Evolutionary conservation across 2,888 invertebrate genomes (phyloP).

Genomic region (Drosophila helvetica): DNA sequence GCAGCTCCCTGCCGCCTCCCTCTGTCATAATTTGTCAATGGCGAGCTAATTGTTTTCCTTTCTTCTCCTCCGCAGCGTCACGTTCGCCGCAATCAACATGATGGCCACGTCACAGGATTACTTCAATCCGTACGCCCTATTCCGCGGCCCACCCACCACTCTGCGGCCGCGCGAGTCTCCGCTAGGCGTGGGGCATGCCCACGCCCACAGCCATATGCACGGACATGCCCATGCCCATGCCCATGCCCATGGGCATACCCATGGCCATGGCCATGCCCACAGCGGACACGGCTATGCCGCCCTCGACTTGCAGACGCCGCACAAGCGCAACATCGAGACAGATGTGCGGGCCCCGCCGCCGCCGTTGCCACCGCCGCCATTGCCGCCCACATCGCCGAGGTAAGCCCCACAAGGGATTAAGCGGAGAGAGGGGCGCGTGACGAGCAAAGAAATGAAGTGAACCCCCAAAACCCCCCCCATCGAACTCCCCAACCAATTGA

Average conservation of each 20-base stretch:
- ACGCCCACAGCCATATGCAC: slow-evolving; percentile 42
- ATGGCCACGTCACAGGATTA: slow-evolving; percentile 83
- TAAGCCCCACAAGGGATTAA: slow-evolving; percentile 66
- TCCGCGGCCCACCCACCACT: slow-evolving; percentile 82
- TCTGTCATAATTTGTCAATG: slow-evolving; percentile 47
- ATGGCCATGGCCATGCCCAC: slow-evolving; percentile 40
- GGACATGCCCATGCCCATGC: slow-evolving; percentile 66
- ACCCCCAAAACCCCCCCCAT: neutral
- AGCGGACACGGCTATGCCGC: slow-evolving; percentile 52
- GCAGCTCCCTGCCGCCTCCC: slow-evolving; percentile 4
- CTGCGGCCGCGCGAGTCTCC: slow-evolving; percentile 82
- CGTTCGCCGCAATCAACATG: slow-evolving; percentile 72
- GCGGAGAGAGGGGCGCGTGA: slow-evolving; percentile 45
- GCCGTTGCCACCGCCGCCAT: slow-evolving; percentile 77
- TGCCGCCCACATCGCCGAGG: slow-evolving; percentile 82
- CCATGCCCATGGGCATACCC: slow-evolving; percentile 42
- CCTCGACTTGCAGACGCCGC: slow-evolving; percentile 82
- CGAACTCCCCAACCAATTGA: slow-evolving; percentile 32
- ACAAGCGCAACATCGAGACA: slow-evolving; percentile 81
- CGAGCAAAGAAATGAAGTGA: slow-evolving; percentile 54
- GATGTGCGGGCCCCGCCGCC: slow-evolving; percentile 80
- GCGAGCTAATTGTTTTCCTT: slow-evolving; percentile 37
- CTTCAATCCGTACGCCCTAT: slow-evolving; percentile 83
- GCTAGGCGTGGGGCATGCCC: slow-evolving; percentile 72
- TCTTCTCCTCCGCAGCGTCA: slow-evolving; percentile 31